phyloP scores from a whole-genome alignment of 2,797 vertebrate species.

The Coreius guichenoti region DNA sequence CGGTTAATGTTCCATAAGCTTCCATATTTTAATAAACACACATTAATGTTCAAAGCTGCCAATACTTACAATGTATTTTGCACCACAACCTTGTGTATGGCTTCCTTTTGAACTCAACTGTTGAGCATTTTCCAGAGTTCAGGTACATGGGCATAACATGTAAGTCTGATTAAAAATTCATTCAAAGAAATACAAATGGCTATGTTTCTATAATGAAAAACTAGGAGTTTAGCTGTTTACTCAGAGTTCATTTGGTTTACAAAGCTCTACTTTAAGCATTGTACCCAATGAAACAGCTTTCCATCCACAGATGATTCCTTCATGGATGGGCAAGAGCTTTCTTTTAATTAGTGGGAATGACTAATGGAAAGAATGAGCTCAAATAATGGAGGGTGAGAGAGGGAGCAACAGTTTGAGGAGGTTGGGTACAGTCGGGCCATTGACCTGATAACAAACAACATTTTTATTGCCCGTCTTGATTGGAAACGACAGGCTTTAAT shows the following conservation, averaged over 20 bases:
- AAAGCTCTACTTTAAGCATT: slow-evolving; percentile 39
- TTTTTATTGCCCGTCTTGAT: slow-evolving; percentile 38
- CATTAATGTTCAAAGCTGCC: slow-evolving; percentile 36
- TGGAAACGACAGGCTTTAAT: background rate
- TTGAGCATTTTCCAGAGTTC: background rate
- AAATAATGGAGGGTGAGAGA: slow-evolving; percentile 61
- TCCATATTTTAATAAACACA: slow-evolving; percentile 25
- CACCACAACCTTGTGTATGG: background rate
- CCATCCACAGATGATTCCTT: slow-evolving; percentile 71
- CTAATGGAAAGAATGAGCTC: slow-evolving; percentile 76
- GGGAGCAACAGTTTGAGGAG: slow-evolving; percentile 45
- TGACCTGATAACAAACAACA: slow-evolving; percentile 50
- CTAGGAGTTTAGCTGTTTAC: background rate
- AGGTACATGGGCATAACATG: background rate
- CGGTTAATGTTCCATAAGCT: slow-evolving; percentile 14
- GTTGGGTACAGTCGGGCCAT: slow-evolving; percentile 43
- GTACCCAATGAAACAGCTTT: slow-evolving; percentile 62
- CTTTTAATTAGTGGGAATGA: slow-evolving; percentile 67
- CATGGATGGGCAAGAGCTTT: slow-evolving; percentile 50
- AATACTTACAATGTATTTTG: background rate
- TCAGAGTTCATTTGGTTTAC: slow-evolving; percentile 7
- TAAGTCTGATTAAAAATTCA: background rate
- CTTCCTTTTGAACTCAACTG: background rate
- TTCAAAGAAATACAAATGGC: background rate
- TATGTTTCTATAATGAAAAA: background rate